These are phyloP conservation scores for Aplodontia rufa DNA, from an alignment of 2,113 vertebrate genomes.

Conservation along the genomic window DNA sequence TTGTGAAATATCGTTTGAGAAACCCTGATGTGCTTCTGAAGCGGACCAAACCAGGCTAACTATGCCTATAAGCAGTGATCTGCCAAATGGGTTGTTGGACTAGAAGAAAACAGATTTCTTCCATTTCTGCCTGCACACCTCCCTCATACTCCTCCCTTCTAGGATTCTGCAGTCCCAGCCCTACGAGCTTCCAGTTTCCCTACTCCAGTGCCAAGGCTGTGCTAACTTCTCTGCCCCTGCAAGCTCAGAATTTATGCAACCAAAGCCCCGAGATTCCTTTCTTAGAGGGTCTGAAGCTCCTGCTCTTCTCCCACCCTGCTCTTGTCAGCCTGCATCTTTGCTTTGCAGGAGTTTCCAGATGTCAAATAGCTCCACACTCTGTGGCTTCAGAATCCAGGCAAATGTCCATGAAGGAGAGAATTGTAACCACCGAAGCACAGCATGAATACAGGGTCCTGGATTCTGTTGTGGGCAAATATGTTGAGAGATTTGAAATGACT, in stretches of 20 bases:
- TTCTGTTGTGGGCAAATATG: slow-evolving; percentile 12
- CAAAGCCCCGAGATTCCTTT: not conserved
- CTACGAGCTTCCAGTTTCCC: not conserved
- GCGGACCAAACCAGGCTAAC: not conserved
- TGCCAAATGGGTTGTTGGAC: not conserved
- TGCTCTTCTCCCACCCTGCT: not conserved
- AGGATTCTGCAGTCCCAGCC: not conserved
- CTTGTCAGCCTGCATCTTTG: not conserved
- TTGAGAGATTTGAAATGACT: slow-evolving; percentile 51
- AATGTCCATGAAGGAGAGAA: not conserved
- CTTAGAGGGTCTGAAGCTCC: not conserved
- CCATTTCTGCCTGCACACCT: not conserved
- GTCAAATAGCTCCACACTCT: slow-evolving; percentile 27
- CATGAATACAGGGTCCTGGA: not conserved
- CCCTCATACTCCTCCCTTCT: not conserved
- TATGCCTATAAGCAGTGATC: not conserved
- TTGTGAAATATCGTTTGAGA: not conserved
- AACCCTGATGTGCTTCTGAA: slow-evolving; percentile 7
- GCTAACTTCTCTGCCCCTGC: not conserved
- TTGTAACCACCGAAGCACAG: not conserved
- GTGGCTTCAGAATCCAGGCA: slow-evolving; percentile 46
- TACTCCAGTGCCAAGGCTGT: not conserved
- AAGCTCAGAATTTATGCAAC: not conserved
- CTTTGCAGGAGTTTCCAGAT: slow-evolving; percentile 31
- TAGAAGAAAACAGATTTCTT: not conserved